These are phyloP conservation scores for Acanthurus tractus DNA, from an alignment of 2,797 vertebrate genomes.

Conservation along the genomic window DNA sequence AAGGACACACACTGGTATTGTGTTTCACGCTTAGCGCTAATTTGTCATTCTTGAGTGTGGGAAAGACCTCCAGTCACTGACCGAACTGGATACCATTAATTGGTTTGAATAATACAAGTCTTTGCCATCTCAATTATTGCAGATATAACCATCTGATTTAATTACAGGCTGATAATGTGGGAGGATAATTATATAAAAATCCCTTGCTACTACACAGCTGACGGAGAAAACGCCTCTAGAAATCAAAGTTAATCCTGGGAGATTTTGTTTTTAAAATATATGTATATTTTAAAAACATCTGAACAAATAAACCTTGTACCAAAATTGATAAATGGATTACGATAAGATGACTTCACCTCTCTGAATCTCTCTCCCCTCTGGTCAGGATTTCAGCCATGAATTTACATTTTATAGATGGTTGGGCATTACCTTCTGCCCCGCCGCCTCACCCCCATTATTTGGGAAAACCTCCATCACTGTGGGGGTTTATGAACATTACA, in stretches of 20 bases:
- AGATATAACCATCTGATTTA: constrained; percentile 11
- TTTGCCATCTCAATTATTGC: constrained; percentile 11
- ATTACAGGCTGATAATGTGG: constrained; percentile 16
- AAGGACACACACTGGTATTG: neutral
- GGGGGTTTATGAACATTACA: constrained; percentile 65
- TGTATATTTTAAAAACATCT: neutral
- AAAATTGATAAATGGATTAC: neutral
- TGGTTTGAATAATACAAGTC: constrained; percentile 19
- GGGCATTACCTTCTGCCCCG: constrained; percentile 37
- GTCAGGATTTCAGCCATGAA: constrained; percentile 12
- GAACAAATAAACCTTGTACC: neutral
- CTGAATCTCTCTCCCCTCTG: constrained; percentile 3
- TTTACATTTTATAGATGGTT: neutral
- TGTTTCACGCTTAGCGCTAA: constrained; percentile 4
- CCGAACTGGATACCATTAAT: constrained; percentile 11
- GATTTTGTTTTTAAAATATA: neutral
- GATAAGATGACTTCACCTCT: constrained; percentile 6
- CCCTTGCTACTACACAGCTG: neutral
- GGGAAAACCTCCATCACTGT: constrained; percentile 74
- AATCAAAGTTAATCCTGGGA: neutral
- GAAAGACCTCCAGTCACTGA: constrained; percentile 9
- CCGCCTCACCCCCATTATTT: constrained; percentile 46
- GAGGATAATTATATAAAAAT: constrained; percentile 1
- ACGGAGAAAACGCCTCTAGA: neutral
- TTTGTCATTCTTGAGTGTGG: constrained; percentile 15